Percentiles rank a stretch among this genome's conserved stretches.
Evolutionary conservation across 2,888 invertebrate genomes (phyloP).

Genomic region (Meteorus colon): DNA sequence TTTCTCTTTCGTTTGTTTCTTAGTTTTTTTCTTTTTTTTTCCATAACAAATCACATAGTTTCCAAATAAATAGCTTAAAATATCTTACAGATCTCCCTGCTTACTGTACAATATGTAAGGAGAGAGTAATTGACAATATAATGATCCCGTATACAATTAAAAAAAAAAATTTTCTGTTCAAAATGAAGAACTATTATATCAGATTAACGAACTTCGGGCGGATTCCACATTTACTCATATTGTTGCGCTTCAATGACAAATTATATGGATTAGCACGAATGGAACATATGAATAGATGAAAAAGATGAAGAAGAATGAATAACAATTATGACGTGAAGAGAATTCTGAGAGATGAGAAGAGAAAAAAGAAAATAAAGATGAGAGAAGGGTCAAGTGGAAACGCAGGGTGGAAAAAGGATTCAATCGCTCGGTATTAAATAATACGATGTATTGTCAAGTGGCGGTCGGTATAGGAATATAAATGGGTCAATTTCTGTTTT

Average conservation of each 20-base stretch:
- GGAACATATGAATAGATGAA: neutral
- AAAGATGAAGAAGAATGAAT: neutral
- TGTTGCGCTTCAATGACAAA: neutral
- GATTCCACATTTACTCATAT: neutral
- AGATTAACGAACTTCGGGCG: no score
- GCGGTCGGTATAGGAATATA: neutral
- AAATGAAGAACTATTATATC: conserved; percentile 13
- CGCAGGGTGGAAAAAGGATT: conserved; percentile 17
- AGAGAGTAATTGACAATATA: conserved; percentile 29
- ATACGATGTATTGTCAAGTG: neutral
- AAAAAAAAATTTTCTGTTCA: neutral
- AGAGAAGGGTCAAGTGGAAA: neutral
- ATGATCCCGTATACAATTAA: neutral
- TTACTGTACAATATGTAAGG: conserved; percentile 48
- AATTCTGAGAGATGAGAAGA: neutral
- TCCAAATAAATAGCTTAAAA: conserved; percentile 64
- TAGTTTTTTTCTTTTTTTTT: conserved; percentile 10
- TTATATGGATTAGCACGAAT: neutral
- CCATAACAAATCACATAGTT: conserved; percentile 62
- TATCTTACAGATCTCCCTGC: conserved; percentile 56
- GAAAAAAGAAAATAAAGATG: neutral
- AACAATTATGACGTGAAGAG: no score
- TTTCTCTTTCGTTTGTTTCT: conserved; percentile 10
- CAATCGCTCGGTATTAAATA: conserved; percentile 16
- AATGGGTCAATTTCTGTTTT: neutral